phyloP scores from a whole-genome alignment of 2,113 vertebrate genomes.

The Aphelocoma coerulescens region DNA sequence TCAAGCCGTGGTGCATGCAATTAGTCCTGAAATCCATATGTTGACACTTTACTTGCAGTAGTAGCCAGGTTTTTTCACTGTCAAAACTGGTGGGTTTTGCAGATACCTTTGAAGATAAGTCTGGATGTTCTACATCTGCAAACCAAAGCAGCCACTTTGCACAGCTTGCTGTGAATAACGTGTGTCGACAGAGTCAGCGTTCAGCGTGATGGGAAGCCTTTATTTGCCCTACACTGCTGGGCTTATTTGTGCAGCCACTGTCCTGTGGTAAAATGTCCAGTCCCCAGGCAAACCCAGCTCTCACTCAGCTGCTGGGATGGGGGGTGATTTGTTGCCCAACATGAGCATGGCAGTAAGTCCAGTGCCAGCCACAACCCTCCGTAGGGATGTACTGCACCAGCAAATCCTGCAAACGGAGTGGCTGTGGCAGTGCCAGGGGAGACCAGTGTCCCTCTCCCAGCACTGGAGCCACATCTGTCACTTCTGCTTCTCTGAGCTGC shows the following conservation, averaged over 20 bases:
- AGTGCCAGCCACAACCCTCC: rapidly evolving
- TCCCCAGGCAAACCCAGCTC: not conserved
- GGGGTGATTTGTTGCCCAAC: not conserved
- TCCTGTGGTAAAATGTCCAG: not conserved
- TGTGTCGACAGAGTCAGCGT: rapidly evolving
- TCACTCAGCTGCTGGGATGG: not conserved
- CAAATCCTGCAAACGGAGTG: not conserved
- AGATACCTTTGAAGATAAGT: not conserved
- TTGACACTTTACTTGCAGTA: not conserved
- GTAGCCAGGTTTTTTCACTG: not conserved
- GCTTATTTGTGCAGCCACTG: not conserved
- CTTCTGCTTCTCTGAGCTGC: not conserved
- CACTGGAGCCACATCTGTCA: not conserved
- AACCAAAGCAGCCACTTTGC: not conserved
- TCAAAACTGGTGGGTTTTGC: not conserved
- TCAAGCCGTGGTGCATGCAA: not conserved
- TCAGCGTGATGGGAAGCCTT: not conserved
- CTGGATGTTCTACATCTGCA: not conserved
- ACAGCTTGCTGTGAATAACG: not conserved
- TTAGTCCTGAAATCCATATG: slow-evolving; percentile 52
- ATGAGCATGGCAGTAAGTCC: not conserved
- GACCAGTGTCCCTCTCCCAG: not conserved
- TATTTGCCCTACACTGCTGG: not conserved
- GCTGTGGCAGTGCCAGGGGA: not conserved
- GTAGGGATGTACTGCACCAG: rapidly evolving